phyloP scores from a whole-genome alignment of 1,140 invertebrate genomes.

The Littorina saxatilis region DNA sequence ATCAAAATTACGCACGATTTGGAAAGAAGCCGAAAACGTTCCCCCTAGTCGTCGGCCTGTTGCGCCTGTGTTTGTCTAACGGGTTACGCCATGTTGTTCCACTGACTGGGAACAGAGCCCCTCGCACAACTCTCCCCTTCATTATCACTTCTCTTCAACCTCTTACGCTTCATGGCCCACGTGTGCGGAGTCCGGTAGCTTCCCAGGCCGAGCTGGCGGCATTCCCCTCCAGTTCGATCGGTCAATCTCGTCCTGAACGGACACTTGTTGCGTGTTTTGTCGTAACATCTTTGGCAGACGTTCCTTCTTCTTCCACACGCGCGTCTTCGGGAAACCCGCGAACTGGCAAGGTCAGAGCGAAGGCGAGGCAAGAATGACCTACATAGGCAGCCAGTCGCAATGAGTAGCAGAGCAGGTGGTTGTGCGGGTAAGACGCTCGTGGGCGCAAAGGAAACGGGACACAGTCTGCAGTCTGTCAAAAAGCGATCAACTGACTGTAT shows the following conservation, averaged over 20 bases:
- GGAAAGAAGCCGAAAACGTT: too few species aligned
- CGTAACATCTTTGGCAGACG: background rate
- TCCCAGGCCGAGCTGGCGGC: background rate
- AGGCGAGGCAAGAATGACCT: constrained; percentile 20
- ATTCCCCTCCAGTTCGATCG: background rate
- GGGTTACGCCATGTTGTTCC: constrained; percentile 6
- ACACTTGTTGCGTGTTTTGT: background rate
- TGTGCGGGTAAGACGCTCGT: background rate
- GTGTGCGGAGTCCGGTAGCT: background rate
- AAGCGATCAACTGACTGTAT: too few species aligned
- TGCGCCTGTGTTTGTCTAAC: background rate
- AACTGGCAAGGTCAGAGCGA: constrained; percentile 17
- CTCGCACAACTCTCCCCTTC: background rate
- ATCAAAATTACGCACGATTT: too few species aligned
- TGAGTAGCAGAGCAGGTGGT: constrained; percentile 9
- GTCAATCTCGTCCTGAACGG: background rate
- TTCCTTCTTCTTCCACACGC: background rate
- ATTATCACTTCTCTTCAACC: background rate
- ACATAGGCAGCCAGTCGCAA: constrained; percentile 10
- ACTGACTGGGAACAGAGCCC: background rate
- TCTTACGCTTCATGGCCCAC: background rate
- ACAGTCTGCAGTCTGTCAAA: too few species aligned
- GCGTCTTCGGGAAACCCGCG: constrained; percentile 31
- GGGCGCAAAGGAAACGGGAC: too few species aligned
- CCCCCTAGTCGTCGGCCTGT: background rate